Percentiles rank a stretch among this genome's conserved stretches.
Conservation (phyloP, 2,888 invertebrate species). For the Drosophila tripunctata region DNA sequence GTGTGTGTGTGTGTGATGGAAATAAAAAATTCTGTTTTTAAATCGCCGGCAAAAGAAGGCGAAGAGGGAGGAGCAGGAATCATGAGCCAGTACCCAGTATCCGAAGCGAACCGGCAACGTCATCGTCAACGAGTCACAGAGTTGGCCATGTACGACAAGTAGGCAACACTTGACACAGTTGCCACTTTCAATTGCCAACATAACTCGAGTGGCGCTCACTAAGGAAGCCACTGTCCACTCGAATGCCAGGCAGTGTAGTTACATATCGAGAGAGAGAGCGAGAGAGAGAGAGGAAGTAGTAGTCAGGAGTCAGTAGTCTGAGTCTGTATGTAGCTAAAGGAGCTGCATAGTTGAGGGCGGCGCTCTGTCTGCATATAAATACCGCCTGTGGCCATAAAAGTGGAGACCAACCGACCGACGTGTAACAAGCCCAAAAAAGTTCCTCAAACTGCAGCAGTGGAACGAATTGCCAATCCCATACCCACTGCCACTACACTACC, state of each 20-base stretch:
- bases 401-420: constrained; percentile 82
- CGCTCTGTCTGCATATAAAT: constrained; percentile 80
- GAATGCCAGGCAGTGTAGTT: too few species aligned
- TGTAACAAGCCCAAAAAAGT: constrained; percentile 65
- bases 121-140: constrained; percentile 25
- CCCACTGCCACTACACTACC: not conserved
- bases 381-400: constrained; percentile 84
- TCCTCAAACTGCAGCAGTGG: constrained; percentile 39
- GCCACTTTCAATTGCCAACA: constrained; percentile 82
- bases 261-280: too few species aligned
- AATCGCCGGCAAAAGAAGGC: constrained; percentile 49
- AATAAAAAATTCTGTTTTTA: constrained; percentile 78
- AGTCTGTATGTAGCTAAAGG: not conserved
- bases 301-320: too few species aligned
- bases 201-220: constrained; percentile 69
- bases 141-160: constrained; percentile 75
- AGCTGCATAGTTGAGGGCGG: constrained; percentile 57
- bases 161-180: constrained; percentile 82
- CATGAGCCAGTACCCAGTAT: constrained; percentile 10
- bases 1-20: constrained; percentile 26
- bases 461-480: constrained; percentile 46
- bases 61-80: constrained; percentile 11
- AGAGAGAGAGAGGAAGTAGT: too few species aligned
- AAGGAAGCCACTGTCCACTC: constrained; percentile 51
- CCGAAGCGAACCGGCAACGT: constrained; percentile 2